These are phyloP conservation scores for Xenentodon cancila DNA, from an alignment of 2,797 vertebrate species.

Conservation along the genomic window DNA sequence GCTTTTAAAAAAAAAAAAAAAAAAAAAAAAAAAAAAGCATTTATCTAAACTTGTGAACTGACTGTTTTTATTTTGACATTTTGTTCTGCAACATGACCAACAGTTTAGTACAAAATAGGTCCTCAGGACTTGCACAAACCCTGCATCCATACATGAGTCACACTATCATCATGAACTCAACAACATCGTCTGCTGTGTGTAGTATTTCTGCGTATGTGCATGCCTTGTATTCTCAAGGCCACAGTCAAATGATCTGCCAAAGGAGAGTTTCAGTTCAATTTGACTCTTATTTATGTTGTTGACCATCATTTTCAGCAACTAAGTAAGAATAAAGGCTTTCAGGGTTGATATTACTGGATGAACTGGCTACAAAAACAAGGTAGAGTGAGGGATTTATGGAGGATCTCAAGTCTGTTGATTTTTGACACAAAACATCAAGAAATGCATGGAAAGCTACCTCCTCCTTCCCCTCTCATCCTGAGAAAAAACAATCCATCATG, in stretches of 20 bases:
- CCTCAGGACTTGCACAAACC: slow-evolving; percentile 2
- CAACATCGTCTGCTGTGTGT: background rate
- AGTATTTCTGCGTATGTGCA: slow-evolving; percentile 2
- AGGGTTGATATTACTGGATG: background rate
- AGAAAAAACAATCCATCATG: too few relatives aligned
- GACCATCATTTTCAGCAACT: background rate
- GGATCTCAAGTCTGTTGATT: too few relatives aligned
- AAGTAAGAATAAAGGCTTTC: background rate
- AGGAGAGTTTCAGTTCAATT: slow-evolving; percentile 7
- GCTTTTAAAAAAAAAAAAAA: background rate
- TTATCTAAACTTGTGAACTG: slow-evolving; percentile 16
- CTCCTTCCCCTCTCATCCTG: too few relatives aligned
- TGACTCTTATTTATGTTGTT: slow-evolving; percentile 9
- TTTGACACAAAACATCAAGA: too few relatives aligned
- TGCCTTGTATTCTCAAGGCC: background rate
- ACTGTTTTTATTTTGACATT: slow-evolving; percentile 24
- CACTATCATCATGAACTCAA: background rate
- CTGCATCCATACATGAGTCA: background rate
- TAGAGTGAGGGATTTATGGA: background rate
- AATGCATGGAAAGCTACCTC: too few relatives aligned
- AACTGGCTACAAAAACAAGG: slow-evolving; percentile 2
- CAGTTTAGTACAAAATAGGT: background rate
- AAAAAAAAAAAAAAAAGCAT: background rate
- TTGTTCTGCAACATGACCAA: slow-evolving; percentile 42
- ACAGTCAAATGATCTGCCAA: background rate